Base-by-base conservation (phyloP, 2,113 vertebrate genomes). In the Entomyzon cyanotis region DNA sequence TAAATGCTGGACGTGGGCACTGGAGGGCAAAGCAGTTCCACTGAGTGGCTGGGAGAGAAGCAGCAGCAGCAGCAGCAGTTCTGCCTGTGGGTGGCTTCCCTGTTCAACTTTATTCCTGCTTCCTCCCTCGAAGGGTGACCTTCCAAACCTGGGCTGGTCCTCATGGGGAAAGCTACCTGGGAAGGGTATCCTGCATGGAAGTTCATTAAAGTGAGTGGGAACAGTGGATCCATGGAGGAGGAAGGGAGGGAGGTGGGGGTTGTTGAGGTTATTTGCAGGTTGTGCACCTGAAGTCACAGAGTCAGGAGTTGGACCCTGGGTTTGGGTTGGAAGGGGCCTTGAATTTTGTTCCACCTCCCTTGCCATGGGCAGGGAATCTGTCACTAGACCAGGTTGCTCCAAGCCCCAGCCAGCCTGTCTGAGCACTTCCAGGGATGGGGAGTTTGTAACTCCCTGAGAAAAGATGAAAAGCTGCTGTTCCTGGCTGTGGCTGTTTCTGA, bases 11-110 rank as follows among this genome's bases (percentile, higher is more conserved):
- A 0, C 30, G 24, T 13, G 76, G 92, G 75, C 96, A 31, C 96
- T 78, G 94, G 93, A 92, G 96, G 96, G 96, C 95, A 89, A 90
- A 89, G 83, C 63, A 4, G 75, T 1, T 73, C 84, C 84, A 12
- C 7, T 7, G 7, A 6, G 37, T 0, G 27, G 63, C 87, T 69
- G n/a, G 7, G 44, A 33, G 63, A 46, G 75, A 7, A 52, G 56
- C n/a, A 37, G 70, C 46, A 28, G 69, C 18, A 41, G 77, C 56
- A 37, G 42, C 64, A 70, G 71, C 79, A 18, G 3, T 12, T 11
- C 5, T 8, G 37, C 18, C 1, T 4, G 17, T 1, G 62, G 74
- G 41, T 16, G 70, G 16, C 49, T 77, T 35, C 53, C 25, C 74
- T 4, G 17, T 2, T 2, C 85, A 30, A 52, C 44, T 89, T 24